These are phyloP conservation scores for Steinernema hermaphroditum DNA, from an alignment of 2,888 invertebrate species.

Conservation along the genomic window DNA sequence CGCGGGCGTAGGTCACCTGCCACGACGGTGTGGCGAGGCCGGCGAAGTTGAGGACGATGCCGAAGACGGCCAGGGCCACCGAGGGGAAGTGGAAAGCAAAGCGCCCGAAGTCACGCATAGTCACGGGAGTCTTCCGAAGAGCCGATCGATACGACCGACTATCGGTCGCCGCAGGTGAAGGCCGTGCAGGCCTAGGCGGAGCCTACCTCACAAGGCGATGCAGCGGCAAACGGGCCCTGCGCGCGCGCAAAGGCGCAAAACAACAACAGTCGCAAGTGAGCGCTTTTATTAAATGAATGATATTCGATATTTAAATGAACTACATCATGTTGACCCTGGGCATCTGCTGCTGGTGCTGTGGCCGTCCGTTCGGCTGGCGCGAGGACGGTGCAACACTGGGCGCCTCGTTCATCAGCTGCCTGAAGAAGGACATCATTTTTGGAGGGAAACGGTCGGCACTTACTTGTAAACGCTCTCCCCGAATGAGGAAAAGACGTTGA, in stretches of 20 bases:
- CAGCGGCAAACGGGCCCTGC: constrained; percentile 1
- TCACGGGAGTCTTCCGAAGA: neutral
- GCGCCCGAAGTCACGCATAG: constrained; percentile 15
- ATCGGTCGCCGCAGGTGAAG: constrained; percentile 25
- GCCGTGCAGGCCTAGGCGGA: neutral
- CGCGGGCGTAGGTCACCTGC: constrained; percentile 32
- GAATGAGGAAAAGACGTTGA: neutral
- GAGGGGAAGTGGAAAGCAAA: constrained; percentile 17
- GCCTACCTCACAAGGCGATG: constrained; percentile 1
- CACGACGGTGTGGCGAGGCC: constrained; percentile 22
- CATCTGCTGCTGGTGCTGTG: neutral
- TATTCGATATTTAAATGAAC: no score
- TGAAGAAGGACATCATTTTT: neutral
- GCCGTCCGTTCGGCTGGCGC: neutral
- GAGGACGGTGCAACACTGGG: constrained; percentile 16
- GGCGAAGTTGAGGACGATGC: constrained; percentile 11
- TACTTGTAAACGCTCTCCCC: constrained; percentile 15
- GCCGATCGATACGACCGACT: neutral
- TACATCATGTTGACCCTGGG: no score
- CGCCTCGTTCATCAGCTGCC: constrained; percentile 14
- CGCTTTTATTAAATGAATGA: no score
- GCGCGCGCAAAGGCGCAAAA: neutral
- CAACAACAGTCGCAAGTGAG: neutral
- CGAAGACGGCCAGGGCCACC: neutral
- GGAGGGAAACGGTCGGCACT: neutral